phyloP scores from a whole-genome alignment of 2,888 invertebrate species.

The Meiosimyza decipiens region DNA sequence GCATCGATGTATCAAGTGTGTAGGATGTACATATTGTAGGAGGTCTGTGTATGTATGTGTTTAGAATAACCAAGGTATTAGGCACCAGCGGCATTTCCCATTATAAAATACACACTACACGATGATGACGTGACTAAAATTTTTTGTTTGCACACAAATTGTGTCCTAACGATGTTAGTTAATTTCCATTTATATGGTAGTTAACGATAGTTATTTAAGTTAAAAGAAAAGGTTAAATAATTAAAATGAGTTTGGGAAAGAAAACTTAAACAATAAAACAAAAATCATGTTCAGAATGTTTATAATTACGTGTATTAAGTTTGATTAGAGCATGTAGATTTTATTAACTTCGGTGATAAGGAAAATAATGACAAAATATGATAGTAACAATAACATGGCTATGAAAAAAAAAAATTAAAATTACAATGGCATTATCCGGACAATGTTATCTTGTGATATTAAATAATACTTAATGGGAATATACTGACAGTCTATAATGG shows the following conservation, averaged over 20 bases:
- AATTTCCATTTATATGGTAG: conserved; percentile 52
- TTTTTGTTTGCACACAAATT: conserved; percentile 28
- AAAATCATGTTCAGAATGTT: too few relatives aligned
- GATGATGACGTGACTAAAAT: conserved; percentile 33
- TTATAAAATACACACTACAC: conserved; percentile 2
- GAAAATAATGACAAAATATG: too few relatives aligned
- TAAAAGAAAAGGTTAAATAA: conserved; percentile 8
- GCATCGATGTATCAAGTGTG: not conserved
- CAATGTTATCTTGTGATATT: too few relatives aligned
- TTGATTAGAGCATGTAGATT: too few relatives aligned
- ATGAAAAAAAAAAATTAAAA: too few relatives aligned
- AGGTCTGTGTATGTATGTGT: not conserved
- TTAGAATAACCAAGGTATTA: not conserved
- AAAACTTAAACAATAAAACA: too few relatives aligned
- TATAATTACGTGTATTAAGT: too few relatives aligned
- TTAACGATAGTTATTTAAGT: conserved; percentile 45
- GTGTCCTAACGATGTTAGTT: conserved; percentile 51
- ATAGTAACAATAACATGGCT: too few relatives aligned
- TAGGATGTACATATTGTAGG: not conserved
- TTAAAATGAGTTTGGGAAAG: not conserved
- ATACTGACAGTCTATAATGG: too few relatives aligned
- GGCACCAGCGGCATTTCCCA: not conserved
- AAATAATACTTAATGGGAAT: too few relatives aligned
- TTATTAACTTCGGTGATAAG: too few relatives aligned
- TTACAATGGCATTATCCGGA: too few relatives aligned